Base-by-base conservation (phyloP, 2,797 vertebrate genomes). In the Coluber constrictor region DNA sequence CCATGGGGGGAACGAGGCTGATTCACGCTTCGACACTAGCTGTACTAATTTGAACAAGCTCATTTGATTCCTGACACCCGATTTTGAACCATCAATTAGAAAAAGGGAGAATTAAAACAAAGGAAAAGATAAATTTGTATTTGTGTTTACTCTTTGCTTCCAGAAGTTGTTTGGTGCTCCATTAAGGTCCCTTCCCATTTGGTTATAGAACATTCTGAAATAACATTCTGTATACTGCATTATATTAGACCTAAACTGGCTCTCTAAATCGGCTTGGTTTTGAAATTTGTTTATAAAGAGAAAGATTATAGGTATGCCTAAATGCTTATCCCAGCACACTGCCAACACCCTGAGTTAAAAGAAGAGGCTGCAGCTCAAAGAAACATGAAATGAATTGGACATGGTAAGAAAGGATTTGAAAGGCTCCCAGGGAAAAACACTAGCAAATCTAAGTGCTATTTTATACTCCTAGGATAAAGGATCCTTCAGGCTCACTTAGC, bases 281-380 rank as follows among this genome's bases (percentile, higher is more conserved):
- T 57, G 43, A 54, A 61, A 79, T 15, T 79, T 8, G 13, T 60
- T 60, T 63, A 83, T 92, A 92, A 93, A 89, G 15, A 61, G 43
- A 63, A 89, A 91, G 70, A 89, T n/a, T 55, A 91, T 55, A 95
- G 70, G 92, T 63, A 5, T 93, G 8, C 90, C 86, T 54, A 91
- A 94, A 59, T 37, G 2, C 86, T 89, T 59, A 4, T 10, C 51
- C 23, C 16, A 63, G 47, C 59, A 43, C 37, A n/a, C n/a, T 29
- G 47, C 9, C 59, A 66, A 88, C 15, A 23, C 47, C 23, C 32
- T 57, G n/a, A 32, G 10, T 7, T 15, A 32, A 87, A 91, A 47
- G 37, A 83, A 74, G 47, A 18, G 3, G 25, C 16, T 51, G 43
- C 18, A 51, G 29, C 6, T 29, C 23, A 87, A 54, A 59, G 32